These are phyloP conservation scores for Corapipo altera DNA, from an alignment of 2,113 vertebrate genomes.

Conservation along the genomic window DNA sequence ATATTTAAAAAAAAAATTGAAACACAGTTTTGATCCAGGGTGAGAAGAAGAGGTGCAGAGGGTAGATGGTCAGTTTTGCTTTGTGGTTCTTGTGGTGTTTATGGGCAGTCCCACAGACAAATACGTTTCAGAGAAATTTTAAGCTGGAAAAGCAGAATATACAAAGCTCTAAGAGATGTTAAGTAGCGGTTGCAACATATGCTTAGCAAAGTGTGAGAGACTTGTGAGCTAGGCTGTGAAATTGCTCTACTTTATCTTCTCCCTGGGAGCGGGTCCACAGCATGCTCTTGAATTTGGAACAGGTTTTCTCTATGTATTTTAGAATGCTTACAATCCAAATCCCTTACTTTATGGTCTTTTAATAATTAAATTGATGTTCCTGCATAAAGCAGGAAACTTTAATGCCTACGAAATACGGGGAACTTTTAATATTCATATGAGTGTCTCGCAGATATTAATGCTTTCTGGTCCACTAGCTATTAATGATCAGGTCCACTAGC, in stretches of 20 bases:
- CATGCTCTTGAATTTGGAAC: background rate
- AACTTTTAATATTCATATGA: background rate
- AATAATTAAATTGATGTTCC: background rate
- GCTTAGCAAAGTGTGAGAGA: background rate
- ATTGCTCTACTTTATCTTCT: background rate
- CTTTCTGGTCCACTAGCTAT: background rate
- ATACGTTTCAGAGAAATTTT: background rate
- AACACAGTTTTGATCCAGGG: background rate
- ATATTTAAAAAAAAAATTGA: background rate
- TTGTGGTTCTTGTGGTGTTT: background rate
- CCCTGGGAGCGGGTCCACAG: background rate
- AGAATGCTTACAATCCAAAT: background rate
- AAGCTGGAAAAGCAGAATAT: background rate
- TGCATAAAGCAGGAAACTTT: background rate
- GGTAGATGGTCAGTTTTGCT: background rate
- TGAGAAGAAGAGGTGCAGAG: background rate
- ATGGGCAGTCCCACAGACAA: background rate
- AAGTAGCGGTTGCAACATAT: background rate
- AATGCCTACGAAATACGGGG: background rate
- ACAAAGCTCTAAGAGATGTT: background rate
- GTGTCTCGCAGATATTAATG: background rate
- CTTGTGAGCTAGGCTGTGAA: background rate
- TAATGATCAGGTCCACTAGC: background rate
- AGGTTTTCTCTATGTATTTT: background rate
- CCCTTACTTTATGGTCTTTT: background rate